Evolutionary conservation across 1,140 invertebrate genomes (phyloP).

Genomic region (Potamilus streckersoni): DNA sequence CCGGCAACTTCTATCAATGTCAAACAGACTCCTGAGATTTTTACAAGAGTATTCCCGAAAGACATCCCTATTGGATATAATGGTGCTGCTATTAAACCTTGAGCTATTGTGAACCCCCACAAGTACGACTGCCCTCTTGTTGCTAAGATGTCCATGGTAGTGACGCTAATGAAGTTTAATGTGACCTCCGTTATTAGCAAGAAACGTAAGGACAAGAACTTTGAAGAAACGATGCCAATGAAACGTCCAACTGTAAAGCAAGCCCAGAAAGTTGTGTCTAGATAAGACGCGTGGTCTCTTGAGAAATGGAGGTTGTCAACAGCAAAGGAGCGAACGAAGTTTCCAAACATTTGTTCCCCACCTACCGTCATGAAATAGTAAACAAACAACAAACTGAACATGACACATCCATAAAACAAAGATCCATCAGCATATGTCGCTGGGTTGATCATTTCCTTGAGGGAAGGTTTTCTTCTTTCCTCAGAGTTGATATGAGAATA

Average conservation of each 20-base stretch:
- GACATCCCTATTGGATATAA: constrained; percentile 25
- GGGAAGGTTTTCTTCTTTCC: neutral
- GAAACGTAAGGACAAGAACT: constrained; percentile 2
- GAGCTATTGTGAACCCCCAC: constrained; percentile 9
- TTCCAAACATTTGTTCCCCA: constrained; percentile 22
- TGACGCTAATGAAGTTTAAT: constrained; percentile 7
- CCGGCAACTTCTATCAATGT: constrained; percentile 21
- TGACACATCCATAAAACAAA: constrained; percentile 8
- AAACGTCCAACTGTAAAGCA: constrained; percentile 21
- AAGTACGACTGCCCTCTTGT: neutral
- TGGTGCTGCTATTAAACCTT: constrained; percentile 17
- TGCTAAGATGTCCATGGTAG: constrained; percentile 1
- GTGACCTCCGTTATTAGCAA: constrained; percentile 11
- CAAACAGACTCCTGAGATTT: constrained; percentile 21
- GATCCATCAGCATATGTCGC: constrained; percentile 26
- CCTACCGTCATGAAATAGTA: constrained; percentile 26
- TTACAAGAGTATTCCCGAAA: constrained; percentile 16
- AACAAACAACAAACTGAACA: constrained; percentile 9
- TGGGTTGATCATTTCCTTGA: constrained; percentile 24
- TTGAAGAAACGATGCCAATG: constrained; percentile 7
- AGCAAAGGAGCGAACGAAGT: constrained; percentile 22
- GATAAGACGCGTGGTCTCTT: constrained; percentile 17
- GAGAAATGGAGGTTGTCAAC: constrained; percentile 21
- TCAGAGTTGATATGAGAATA: neutral
- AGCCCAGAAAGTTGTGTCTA: constrained; percentile 20